Evolutionary conservation across 53 echinoderm and acorn worm genomes (phyloP), one percentile per base, ranked within the genome.

Genomic region (Arbacia lixula): DNA sequence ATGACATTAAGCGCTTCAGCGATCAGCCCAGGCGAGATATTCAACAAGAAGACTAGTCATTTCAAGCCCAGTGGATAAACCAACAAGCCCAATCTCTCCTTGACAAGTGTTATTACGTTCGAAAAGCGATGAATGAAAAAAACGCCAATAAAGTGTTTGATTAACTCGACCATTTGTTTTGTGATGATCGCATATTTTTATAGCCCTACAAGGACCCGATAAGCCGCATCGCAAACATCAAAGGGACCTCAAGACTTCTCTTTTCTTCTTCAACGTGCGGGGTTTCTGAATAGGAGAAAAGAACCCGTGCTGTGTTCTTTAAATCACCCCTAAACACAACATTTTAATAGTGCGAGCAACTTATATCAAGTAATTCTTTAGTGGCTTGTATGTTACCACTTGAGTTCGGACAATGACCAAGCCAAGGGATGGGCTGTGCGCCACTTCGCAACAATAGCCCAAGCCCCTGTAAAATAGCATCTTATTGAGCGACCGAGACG

Each of bases 301-400:
- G 71, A 40, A 71, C 42, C 25, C 53, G 55, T 6, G 16, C 75
- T 35, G 75, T 30, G 55, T 53, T 53, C 75, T 17, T 31, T 75
- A 75, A n/a, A 75, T 75, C 75, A 39, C 16, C 3, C 60, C 42
- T 40, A 39, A 57, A 78, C 79, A 60, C 79, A 78, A 78, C 79
- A 78, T 60, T 60, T 78, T 60, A 78, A 78, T 78, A 78, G 79
- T 40, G 40, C 58, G 60, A 58, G 79, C 79, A 78, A 78, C 79
- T 60, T 78, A 60, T 78, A 78, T 78, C 39, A 60, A 78, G 79
- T 78, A 60, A 78, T 78, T 78, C 79, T 60, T 78, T 78, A 28
- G 58, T 36, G 12, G 60, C 60, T 41, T 40, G 60, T 58, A 78
- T 78, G 79, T 78, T 78, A 60, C 79, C 79, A 78, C 79, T 78